Base-by-base conservation (phyloP, 2,888 invertebrate species). In the Drosophila longiperda region DNA sequence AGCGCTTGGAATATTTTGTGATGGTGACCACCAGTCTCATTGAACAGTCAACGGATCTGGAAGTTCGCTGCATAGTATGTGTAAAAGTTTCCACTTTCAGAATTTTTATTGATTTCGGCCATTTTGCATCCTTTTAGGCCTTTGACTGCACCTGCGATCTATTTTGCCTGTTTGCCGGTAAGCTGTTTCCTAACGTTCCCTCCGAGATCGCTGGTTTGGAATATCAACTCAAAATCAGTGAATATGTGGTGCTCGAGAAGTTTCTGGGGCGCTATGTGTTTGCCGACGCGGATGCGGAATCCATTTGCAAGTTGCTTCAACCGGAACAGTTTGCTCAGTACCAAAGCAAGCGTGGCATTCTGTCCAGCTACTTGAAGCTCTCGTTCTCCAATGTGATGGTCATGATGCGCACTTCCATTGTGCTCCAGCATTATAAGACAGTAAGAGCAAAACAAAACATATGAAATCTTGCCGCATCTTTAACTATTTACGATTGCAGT, bases 311-410 rank as follows among this genome's bases (percentile, higher is more conserved):
- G 15, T 11, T 81, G 15, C 17, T 53, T 5, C 7, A 58, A 5
- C 32, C 63, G 9, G 7, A 32, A 3, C 3, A n/a, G 6, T 66
- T 48, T 3, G 12, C 29, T 0, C 26, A 49, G 12, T 52, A 80
- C n/a, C 66, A 72, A 17, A 42, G 23, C 29, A 78, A 61, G 23
- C 83, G 87, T 0, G 55, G 60, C 15, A 42, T 80, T 1, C 65
- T 86, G 20, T 7, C 53, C n/a, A 57, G 74, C 32, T 86, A 88
- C 48, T 64, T 78, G 5, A 86, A 86, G 32, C 53, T 86, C n/a
- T 32, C 72, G 5, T 66, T 72, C 20, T 58, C 75, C 4, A 80
- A 82, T 38, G 53, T 80, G 32, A 57, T 86, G 49, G 74, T 75
- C 17, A 55, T 63, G n/a, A 86, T 86, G 85, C 68, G 82, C 4